Evolutionary conservation across 2,888 invertebrate genomes (phyloP).

Genomic region (Sisyra terminalis): DNA sequence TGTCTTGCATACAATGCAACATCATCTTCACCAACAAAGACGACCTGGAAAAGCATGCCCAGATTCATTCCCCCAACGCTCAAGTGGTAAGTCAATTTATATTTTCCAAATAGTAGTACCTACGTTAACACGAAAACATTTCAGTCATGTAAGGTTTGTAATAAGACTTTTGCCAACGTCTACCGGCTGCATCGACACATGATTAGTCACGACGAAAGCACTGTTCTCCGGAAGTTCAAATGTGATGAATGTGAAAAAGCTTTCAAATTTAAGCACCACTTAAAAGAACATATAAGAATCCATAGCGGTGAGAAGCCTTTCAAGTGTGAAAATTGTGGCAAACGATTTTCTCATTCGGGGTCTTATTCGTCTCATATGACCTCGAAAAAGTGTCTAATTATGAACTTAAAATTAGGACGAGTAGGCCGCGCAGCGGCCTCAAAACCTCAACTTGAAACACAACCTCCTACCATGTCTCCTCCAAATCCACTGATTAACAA

Average conservation of each 20-base stretch:
- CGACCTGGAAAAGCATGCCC: conserved; percentile 82
- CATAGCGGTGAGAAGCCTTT: conserved; percentile 99
- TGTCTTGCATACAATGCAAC: no score
- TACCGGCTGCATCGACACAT: conserved; percentile 95
- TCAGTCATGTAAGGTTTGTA: conserved; percentile 90
- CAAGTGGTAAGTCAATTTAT: conserved; percentile 36
- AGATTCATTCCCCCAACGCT: conserved; percentile 60
- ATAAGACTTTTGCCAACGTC: conserved; percentile 94
- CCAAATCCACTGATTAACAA: conserved; percentile 25
- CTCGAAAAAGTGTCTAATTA: conserved; percentile 94
- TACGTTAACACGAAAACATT: conserved; percentile 22
- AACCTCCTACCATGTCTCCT: conserved; percentile 6
- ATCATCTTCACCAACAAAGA: conserved; percentile 25
- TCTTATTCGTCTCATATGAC: conserved; percentile 99
- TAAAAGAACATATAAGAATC: conserved; percentile 95
- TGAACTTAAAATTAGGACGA: conserved; percentile 53
- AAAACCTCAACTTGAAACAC: not conserved
- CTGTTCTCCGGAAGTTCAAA: conserved; percentile 90
- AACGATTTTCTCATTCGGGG: conserved; percentile 98
- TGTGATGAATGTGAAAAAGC: conserved; percentile 96
- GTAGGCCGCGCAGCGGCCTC: not conserved
- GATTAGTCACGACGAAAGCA: conserved; percentile 97
- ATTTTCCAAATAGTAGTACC: not conserved
- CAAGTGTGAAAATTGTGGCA: conserved; percentile 93
- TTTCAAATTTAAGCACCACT: conserved; percentile 98